phyloP scores from a whole-genome alignment of 2,113 vertebrate genomes.

The Eudorcas thomsonii region DNA sequence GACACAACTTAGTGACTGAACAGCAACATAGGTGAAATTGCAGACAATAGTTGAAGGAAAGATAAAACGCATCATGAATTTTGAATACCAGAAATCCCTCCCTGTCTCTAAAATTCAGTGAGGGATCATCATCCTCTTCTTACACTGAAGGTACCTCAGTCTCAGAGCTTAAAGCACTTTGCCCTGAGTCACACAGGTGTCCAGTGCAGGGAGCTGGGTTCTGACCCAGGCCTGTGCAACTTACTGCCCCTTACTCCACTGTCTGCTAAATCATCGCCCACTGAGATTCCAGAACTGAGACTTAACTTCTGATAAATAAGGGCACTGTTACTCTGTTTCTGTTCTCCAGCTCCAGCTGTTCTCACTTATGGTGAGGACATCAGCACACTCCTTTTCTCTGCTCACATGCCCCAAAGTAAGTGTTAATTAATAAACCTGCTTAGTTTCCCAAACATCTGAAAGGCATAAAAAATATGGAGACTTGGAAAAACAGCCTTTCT shows the following conservation, averaged over 20 bases:
- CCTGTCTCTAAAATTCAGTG: neutral
- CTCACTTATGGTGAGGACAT: neutral
- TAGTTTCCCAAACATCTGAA: neutral
- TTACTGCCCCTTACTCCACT: neutral
- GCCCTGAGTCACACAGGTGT: too few relatives aligned
- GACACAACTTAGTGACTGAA: neutral
- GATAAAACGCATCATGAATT: neutral
- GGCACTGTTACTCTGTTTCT: neutral
- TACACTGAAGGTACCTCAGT: neutral
- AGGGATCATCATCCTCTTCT: fast-evolving
- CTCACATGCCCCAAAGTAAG: neutral
- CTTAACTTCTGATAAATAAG: neutral
- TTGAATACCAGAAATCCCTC: neutral
- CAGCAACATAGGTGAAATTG: neutral
- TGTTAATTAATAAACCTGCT: constrained; percentile 9
- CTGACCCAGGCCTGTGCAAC: neutral
- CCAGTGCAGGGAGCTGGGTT: fast-evolving
- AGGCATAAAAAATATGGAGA: neutral
- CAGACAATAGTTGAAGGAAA: neutral
- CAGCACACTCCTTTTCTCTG: neutral
- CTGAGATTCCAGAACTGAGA: fast-evolving
- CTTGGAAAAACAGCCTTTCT: neutral
- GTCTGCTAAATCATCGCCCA: neutral
- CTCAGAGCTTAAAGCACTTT: neutral
- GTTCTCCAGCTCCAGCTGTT: neutral